A percentile compares a stretch with the other conserved stretches of the same genome.
These are phyloP conservation scores for Hemitrygon akajei DNA, from an alignment of 2,797 vertebrate species.

Conservation along the genomic window DNA sequence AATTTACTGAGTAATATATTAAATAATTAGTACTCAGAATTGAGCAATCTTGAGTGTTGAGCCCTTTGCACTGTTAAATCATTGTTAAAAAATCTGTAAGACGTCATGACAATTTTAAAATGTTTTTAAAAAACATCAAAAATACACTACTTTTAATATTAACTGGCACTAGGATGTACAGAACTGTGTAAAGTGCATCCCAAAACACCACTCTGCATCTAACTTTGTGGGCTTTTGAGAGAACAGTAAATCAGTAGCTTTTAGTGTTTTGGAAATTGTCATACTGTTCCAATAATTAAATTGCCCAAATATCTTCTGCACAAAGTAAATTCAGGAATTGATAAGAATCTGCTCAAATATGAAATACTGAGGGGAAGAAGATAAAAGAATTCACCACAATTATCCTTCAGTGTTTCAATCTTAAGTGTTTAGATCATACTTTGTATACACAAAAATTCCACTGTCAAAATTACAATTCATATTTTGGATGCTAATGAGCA, in stretches of 20 bases:
- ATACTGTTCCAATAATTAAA: constrained; percentile 9
- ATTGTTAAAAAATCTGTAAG: background rate
- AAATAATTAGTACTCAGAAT: background rate
- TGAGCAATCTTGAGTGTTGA: background rate
- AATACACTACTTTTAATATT: background rate
- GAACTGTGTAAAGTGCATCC: background rate
- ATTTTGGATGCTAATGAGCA: constrained; percentile 29
- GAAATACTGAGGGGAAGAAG: background rate
- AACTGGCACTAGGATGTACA: constrained; percentile 21
- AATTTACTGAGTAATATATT: background rate
- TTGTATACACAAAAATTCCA: constrained; percentile 1
- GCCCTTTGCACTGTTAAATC: background rate
- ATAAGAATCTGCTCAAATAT: background rate
- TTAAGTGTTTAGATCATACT: background rate
- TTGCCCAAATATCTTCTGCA: background rate
- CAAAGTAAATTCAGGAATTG: background rate
- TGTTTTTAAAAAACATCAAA: background rate
- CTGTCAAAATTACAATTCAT: constrained; percentile 11
- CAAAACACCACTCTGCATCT: constrained; percentile 4
- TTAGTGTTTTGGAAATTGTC: background rate
- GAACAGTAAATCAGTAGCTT: constrained; percentile 13
- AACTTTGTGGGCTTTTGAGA: background rate
- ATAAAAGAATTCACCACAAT: background rate
- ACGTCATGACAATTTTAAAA: background rate
- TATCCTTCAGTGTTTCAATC: background rate